These are phyloP conservation scores for Pangasius djambal DNA, from an alignment of 2,797 vertebrate species.

Conservation along the genomic window DNA sequence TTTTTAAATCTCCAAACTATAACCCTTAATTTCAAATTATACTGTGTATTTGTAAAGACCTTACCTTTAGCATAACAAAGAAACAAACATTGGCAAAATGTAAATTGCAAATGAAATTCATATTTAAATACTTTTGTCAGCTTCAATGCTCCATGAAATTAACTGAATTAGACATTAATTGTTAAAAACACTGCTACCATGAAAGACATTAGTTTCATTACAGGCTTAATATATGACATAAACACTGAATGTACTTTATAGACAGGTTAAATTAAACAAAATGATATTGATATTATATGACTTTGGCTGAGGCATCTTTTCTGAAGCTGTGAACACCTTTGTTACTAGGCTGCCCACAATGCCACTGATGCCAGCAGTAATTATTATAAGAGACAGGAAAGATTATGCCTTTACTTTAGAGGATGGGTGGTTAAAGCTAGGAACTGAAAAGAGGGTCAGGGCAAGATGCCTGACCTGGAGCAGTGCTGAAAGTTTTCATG, in stretches of 20 bases:
- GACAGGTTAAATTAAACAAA: not conserved
- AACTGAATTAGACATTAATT: not conserved
- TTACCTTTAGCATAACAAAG: not conserved
- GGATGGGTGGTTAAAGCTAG: conserved; percentile 13
- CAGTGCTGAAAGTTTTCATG: conserved; percentile 30
- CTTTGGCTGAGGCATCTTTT: not conserved
- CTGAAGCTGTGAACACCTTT: not conserved
- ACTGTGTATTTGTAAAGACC: too few relatives aligned
- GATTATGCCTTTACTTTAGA: not conserved
- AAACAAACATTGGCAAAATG: not conserved
- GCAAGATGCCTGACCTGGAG: not conserved
- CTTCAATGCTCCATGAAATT: not conserved
- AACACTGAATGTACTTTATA: not conserved
- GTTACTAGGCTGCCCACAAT: not conserved
- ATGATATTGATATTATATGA: not conserved
- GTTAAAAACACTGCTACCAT: not conserved
- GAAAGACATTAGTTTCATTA: not conserved
- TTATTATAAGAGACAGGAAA: not conserved
- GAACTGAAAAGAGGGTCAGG: conserved; percentile 55
- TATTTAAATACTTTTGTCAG: not conserved
- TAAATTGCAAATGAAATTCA: not conserved
- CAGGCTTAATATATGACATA: not conserved
- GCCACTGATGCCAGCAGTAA: too few relatives aligned
- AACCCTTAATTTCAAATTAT: not conserved
- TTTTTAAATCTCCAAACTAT: not conserved